Conservation (phyloP, 1,140 invertebrate genomes). For the Zaprionus ornatus region DNA sequence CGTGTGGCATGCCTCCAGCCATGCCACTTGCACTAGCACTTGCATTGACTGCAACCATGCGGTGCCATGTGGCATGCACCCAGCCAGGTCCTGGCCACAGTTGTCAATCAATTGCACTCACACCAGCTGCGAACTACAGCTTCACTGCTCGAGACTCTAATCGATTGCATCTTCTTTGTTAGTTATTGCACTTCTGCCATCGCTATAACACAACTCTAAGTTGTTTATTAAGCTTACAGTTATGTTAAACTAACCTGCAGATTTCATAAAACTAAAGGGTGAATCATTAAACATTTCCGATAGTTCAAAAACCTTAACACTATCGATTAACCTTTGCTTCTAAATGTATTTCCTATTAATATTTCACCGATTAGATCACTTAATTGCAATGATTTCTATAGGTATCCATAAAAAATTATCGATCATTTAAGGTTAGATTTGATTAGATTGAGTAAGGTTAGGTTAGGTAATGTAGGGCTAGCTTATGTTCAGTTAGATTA, state of each 20-base stretch:
- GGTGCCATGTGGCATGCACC: not conserved
- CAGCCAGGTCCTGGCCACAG: slow-evolving; percentile 4
- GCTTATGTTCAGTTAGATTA: too few species aligned
- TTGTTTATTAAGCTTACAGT: not conserved
- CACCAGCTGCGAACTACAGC: not conserved
- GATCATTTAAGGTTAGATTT: too few species aligned
- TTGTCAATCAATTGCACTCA: slow-evolving; percentile 11
- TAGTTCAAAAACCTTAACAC: not conserved
- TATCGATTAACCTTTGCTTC: too few species aligned
- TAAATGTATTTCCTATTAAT: too few species aligned
- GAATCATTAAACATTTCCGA: not conserved
- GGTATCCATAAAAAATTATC: too few species aligned
- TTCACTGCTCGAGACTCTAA: not conserved
- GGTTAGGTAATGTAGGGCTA: too few species aligned
- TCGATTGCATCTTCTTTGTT: not conserved
- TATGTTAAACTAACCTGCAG: not conserved
- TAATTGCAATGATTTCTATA: too few species aligned
- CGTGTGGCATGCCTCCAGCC: not conserved
- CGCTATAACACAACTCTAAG: not conserved
- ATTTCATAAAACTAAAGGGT: not conserved
- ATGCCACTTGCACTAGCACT: slow-evolving; percentile 10
- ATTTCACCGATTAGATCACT: too few species aligned
- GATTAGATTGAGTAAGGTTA: too few species aligned
- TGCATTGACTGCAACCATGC: slow-evolving; percentile 23
- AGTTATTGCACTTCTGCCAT: not conserved